Base-by-base conservation (phyloP, 2,888 invertebrate species). In the Aplocera efformata region DNA sequence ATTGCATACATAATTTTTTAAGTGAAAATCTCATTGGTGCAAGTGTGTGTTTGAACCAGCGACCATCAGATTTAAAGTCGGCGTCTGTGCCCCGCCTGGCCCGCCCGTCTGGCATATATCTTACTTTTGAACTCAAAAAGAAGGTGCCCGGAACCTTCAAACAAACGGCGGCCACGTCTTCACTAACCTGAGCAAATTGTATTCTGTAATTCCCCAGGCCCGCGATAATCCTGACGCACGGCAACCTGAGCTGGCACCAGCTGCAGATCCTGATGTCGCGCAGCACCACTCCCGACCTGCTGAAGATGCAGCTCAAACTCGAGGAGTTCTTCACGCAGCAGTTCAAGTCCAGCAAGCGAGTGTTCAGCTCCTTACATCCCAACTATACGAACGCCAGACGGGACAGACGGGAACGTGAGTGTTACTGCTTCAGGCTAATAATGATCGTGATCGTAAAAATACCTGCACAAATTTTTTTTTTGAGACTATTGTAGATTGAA, bases 301-400 rank as follows among this genome's bases (percentile, higher is more conserved):
- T 98, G 32, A 99, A 98, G 88, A 98, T 99, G 95, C 97, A 95
- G 73, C 94, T 95, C 53, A 98, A 98, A 71, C 90, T 99, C 22
- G 97, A 98, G 63, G 98, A 98, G 82, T 99, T 99, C 89, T 98
- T 99, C 85, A 94, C 96, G 48, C 98, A 98, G 77, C 98, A 99
- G 88, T 97, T 98, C 74, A 97, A 97, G 75, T 97, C 96, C 56
- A 96, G 97, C 72, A 97, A 96, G 74, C 90, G 98, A 1, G 97
- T 97, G 3, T 96, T 98, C 72, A 94, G 94, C 48, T 93, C 92
- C 24, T 76, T 91, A 37, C 84, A 79, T 32, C 79, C 82, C 1
- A 79, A 73, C 36, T 84, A 84, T 46, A 60, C 65, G 3, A 66
- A 65, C 10, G 56, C 67, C 0, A 56, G 59, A 25, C 47, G 74